A percentile compares a stretch with the other conserved stretches of the same genome.
Conservation (phyloP, 1,140 invertebrate species). For the Heliothis subflexa region DNA sequence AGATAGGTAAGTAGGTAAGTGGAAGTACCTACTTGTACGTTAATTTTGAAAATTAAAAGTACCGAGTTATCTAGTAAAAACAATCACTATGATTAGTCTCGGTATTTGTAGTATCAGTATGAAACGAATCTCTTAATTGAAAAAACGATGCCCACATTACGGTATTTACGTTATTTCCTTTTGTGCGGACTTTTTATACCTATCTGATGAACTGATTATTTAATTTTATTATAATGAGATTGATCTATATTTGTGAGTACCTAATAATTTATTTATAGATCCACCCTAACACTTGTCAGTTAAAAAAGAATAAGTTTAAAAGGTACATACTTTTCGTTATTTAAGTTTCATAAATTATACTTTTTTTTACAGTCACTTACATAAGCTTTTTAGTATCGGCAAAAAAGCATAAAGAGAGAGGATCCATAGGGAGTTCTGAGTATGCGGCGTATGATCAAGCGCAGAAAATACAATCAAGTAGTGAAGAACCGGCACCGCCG, state of each 20-base stretch:
- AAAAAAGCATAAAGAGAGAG: background rate
- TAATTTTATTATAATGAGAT: constrained; percentile 23
- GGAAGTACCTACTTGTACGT: no score
- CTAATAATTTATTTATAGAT: no score
- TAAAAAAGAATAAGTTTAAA: no score
- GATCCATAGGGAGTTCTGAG: no score
- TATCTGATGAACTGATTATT: background rate
- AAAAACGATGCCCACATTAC: background rate
- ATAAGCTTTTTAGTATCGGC: constrained; percentile 26
- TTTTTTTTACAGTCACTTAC: background rate
- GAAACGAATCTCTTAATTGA: constrained; percentile 22
- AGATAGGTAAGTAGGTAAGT: no score
- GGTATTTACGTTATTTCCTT: background rate
- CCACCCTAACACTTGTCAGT: no score
- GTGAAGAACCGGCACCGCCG: background rate
- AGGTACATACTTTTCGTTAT: background rate
- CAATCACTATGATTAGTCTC: background rate
- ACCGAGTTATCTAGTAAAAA: no score
- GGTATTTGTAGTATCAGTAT: background rate
- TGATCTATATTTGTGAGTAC: constrained; percentile 14
- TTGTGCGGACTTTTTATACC: background rate
- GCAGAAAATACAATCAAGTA: background rate
- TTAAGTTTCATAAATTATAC: background rate
- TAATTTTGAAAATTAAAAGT: no score
- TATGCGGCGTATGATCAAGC: no score